Evolutionary conservation across 2,113 vertebrate genomes (phyloP), one percentile per base, ranked within the genome.

Genomic region (Rhinopithecus roxellana): DNA sequence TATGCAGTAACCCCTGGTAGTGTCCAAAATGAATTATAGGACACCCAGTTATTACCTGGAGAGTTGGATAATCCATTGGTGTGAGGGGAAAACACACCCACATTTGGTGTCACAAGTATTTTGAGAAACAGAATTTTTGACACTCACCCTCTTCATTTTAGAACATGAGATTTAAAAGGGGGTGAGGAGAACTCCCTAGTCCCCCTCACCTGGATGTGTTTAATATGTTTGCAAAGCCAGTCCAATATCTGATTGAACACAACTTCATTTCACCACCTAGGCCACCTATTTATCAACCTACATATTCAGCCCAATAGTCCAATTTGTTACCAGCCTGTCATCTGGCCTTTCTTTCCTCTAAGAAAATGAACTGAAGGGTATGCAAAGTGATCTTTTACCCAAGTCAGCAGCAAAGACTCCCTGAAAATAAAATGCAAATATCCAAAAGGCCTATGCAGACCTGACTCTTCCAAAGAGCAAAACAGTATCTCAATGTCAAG

Each of bases 391-490:
- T 69, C 30, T 85, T 94, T 95, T 50, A 89, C 8, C 35, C 77
- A 84, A 69, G 17, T 95, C 27, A 75, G 72, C 35, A 83, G 48
- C 64, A 89, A 43, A 23, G 43, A 45, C 25, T 88, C n/a, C 38
- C 23, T 95, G 43, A 17, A 69, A 94, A 96, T 84, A 82, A 89
- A 81, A 81, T 52, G 16, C 77, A 94, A 48, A 75, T 78, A 86
- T 82, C 59, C 88, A 67, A 86, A 96, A 95, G 50, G 13, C 77
- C n/a, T 83, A 25, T 80, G 45, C 82, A 83, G 64, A 88, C 7
- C 43, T 45, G 30, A n/a, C 16, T 81, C 55, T 92, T 97, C 52
- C 90, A 18, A 79, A 84, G 35, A 89, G 78, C 52, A 93, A 88
- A 92, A 50, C 1, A 78, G 22, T 48, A 82, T 74, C 32, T 93